Evolutionary conservation across 2,113 vertebrate species (phyloP).

Genomic region (Toxotes jaculatrix): DNA sequence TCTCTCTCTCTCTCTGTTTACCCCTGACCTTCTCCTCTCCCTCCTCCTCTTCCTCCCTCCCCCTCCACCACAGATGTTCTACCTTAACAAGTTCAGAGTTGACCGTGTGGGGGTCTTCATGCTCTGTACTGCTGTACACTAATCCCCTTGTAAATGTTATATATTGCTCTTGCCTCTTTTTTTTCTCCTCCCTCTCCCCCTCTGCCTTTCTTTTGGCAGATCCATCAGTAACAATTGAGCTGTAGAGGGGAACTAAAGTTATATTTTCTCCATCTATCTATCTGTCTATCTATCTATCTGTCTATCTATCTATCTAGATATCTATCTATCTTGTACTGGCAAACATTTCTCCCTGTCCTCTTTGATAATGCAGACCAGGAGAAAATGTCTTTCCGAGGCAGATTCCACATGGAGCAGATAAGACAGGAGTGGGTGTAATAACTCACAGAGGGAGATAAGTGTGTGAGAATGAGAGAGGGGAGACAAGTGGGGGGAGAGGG

Average conservation of each 20-base stretch:
- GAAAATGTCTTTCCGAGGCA: constrained; percentile 45
- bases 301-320: not conserved
- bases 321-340: not conserved
- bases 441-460: constrained; percentile 56
- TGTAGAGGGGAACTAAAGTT: not conserved
- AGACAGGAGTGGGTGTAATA: constrained; percentile 46
- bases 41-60: constrained; percentile 16
- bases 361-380: constrained; percentile 18
- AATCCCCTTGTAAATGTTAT: constrained; percentile 70
- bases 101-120: constrained; percentile 61
- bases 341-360: constrained; percentile 20
- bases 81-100: constrained; percentile 74
- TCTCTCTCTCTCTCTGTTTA: constrained; percentile 60
- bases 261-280: constrained; percentile 4
- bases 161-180: constrained; percentile 19
- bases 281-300: not conserved
- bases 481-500: not conserved
- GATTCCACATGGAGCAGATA: constrained; percentile 53
- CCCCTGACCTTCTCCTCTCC: constrained; percentile 66
- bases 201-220: constrained; percentile 2
- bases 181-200: not conserved
- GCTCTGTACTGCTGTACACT: constrained; percentile 63
- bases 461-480: constrained; percentile 24
- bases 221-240: not conserved
- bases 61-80: constrained; percentile 69